Percentiles rank a stretch among this genome's conserved stretches.
phyloP scores from a whole-genome alignment of 2,797 vertebrate genomes.

The Pseudomugil tenellus region DNA sequence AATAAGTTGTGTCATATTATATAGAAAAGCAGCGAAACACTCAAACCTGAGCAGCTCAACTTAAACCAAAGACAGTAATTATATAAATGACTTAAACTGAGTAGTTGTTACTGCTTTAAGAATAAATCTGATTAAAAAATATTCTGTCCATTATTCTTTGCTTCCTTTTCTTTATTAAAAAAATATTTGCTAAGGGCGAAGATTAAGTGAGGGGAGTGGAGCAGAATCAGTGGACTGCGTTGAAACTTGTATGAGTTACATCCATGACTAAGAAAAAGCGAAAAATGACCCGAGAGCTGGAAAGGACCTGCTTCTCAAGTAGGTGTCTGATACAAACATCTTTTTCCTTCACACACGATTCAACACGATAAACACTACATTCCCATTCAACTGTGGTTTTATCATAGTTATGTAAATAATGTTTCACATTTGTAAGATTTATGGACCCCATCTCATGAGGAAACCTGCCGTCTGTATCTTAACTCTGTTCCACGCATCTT shows the following conservation, averaged over 20 bases:
- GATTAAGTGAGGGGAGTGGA: constrained; percentile 7
- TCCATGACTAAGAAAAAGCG: constrained; percentile 65
- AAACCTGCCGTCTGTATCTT: constrained; percentile 1
- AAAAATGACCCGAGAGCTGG: constrained; percentile 38
- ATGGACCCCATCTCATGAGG: background rate
- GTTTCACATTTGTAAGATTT: constrained; percentile 13
- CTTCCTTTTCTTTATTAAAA: background rate
- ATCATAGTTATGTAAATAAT: background rate
- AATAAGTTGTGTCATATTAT: too few species aligned
- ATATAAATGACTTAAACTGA: background rate
- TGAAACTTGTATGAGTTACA: constrained; percentile 53
- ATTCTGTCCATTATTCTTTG: background rate
- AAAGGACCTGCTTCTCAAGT: constrained; percentile 23
- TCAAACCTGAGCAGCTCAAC: too few species aligned
- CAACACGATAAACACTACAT: background rate
- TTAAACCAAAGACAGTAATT: background rate
- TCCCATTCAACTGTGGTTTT: background rate
- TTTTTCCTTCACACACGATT: background rate
- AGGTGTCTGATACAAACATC: constrained; percentile 2
- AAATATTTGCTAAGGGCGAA: background rate
- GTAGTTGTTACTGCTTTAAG: background rate
- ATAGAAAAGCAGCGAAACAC: too few species aligned
- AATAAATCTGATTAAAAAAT: background rate
- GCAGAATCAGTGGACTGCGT: constrained; percentile 46
- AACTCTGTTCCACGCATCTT: constrained; percentile 3